Percentiles rank a stretch among this genome's conserved stretches.
phyloP scores from a whole-genome alignment of 2,888 invertebrate species.

The Rugalucina vietnamica region DNA sequence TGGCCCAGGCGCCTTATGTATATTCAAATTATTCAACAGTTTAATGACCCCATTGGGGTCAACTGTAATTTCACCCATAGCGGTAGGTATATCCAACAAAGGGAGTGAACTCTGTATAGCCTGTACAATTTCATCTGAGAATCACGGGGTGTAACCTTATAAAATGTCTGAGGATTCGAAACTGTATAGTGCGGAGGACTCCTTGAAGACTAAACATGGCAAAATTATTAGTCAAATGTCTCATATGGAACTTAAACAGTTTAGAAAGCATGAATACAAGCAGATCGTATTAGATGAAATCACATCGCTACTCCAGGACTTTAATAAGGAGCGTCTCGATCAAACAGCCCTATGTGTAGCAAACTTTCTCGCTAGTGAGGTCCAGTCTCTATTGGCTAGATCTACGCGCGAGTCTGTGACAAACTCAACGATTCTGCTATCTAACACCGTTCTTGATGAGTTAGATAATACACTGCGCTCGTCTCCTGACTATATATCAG shows the following conservation, averaged over 20 bases:
- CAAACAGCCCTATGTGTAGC: neutral
- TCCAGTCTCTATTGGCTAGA: too few relatives aligned
- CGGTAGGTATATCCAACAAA: too few relatives aligned
- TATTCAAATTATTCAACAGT: too few relatives aligned
- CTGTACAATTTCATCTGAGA: neutral
- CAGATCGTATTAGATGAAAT: neutral
- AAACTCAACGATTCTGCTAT: too few relatives aligned
- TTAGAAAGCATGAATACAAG: neutral
- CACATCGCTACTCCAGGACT: neutral
- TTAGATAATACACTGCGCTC: too few relatives aligned
- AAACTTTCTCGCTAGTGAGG: neutral
- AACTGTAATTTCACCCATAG: too few relatives aligned
- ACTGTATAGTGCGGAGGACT: neutral
- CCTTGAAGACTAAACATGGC: neutral
- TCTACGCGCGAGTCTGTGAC: too few relatives aligned
- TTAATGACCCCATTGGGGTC: too few relatives aligned
- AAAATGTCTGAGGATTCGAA: neutral
- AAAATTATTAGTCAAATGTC: neutral
- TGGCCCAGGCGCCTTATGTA: too few relatives aligned
- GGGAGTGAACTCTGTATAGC: neutral
- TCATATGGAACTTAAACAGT: neutral
- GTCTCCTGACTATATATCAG: too few relatives aligned
- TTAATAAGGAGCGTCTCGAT: neutral
- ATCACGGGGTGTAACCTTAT: neutral
- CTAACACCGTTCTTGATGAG: too few relatives aligned